phyloP scores from a whole-genome alignment of 2,797 vertebrate species.

The Mus minutoides region DNA sequence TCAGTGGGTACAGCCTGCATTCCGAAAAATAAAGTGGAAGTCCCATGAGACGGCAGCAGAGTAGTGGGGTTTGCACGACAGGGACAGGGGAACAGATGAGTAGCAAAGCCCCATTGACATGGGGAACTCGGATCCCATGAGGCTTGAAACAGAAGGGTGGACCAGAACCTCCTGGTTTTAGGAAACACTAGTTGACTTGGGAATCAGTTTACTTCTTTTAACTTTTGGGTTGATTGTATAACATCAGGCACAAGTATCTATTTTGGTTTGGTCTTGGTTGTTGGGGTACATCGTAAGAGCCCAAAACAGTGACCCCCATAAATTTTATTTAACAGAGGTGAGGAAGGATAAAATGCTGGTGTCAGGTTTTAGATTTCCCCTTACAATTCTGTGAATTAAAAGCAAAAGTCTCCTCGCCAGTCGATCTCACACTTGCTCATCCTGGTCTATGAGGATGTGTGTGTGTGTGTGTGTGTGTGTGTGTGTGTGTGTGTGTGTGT shows the following conservation, averaged over 20 bases:
- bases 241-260: not conserved
- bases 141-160: not conserved
- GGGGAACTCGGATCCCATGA: not conserved
- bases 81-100: no score
- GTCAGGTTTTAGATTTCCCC: not conserved
- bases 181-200: not conserved
- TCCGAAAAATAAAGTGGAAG: not conserved
- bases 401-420: not conserved
- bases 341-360: constrained; percentile 26
- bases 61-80: not conserved
- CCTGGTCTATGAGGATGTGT: no score
- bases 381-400: constrained; percentile 46
- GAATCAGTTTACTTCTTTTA: not conserved
- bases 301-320: not conserved
- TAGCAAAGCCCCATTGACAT: not conserved
- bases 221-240: not conserved
- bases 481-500: fast-evolving
- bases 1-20: not conserved
- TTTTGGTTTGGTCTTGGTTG: not conserved
- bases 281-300: not conserved
- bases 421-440: not conserved
- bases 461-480: no score
- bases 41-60: not conserved
- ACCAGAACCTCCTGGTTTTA: not conserved
- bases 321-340: not conserved